Base-by-base conservation (phyloP, 2,888 invertebrate genomes). In the Lydus trimaculatus region DNA sequence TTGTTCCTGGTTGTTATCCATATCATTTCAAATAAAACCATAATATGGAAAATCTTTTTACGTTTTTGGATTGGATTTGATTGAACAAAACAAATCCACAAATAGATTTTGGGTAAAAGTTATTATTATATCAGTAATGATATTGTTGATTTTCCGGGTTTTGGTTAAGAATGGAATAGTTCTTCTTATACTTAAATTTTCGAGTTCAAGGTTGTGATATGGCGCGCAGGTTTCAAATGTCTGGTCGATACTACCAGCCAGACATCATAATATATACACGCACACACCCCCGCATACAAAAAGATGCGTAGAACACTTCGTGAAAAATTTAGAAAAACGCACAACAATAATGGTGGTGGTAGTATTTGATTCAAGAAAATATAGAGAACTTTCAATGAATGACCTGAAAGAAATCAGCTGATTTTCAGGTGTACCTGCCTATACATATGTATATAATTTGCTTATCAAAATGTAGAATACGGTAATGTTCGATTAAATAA, bases 191-290 rank as follows among this genome's bases (percentile, higher is more conserved):
- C 43, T 8, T 8, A 43, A 43, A 43, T 8, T 17, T 43, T 43
- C n/a, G 43, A 43, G 43, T 43, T 43, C 43, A 43, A 43, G 43
- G 43, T 43, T 43, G 43, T 43, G 43, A 43, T 43, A 43, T 43
- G 43, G 43, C 43, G 43, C 43, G 43, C 43, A 43, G 43, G 17
- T 17, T 43, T 43, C n/a, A n/a, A 17, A 43, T 43, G 43, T 43
- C 43, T 43, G 43, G 43, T 43, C 43, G 43, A 43, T 43, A 43
- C 43, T n/a, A 43, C 43, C 43, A 39, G 39, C 13, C 39, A 43
- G 11, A 43, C 8, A 43, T 43, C 11, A 43, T n/a, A n/a, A 43
- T 7, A 43, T 8, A 15, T 1, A 36, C 2, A 28, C n/a, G n/a
- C n/a, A 17, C 17, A 43, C 43, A 43, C 43, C n/a, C 43, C 43